Evolutionary conservation across 1,140 invertebrate species (phyloP), one percentile per base, ranked within the genome.

Genomic region (Homarus americanus): DNA sequence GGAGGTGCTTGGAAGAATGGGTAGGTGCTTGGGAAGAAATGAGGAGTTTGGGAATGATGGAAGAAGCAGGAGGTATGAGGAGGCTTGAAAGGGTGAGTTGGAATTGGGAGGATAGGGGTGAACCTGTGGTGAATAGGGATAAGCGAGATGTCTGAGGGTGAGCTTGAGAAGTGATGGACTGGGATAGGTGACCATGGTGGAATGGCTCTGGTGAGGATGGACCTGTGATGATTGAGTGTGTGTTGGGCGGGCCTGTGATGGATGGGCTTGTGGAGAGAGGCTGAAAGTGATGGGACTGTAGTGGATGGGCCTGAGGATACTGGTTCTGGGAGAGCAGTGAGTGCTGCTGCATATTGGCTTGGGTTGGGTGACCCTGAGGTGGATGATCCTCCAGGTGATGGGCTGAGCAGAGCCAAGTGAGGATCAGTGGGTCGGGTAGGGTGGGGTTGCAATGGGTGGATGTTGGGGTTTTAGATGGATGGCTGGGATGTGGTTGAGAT

Each of bases 1-100:
- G 63, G 80, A 88, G 28, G 69, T 34, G 32, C 7, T 24, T 91
- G 88, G n/a, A n/a, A n/a, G n/a, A n/a, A n/a, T n/a, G n/a, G n/a
- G n/a, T n/a, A n/a, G n/a, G n/a, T n/a, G n/a, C n/a, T n/a, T n/a
- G n/a, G n/a, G n/a, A n/a, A n/a, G n/a, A n/a, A n/a, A n/a, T n/a
- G n/a, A n/a, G n/a, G n/a, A n/a, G n/a, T n/a, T n/a, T n/a, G n/a
- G n/a, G n/a, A n/a, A n/a, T n/a, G n/a, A n/a, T n/a, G n/a, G n/a
- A n/a, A n/a, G n/a, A n/a, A n/a, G n/a, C n/a, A n/a, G n/a, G n/a
- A n/a, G n/a, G n/a, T n/a, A n/a, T n/a, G n/a, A n/a, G n/a, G n/a
- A n/a, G n/a, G n/a, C n/a, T n/a, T n/a, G n/a, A n/a, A n/a, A n/a
- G n/a, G n/a, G n/a, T n/a, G n/a, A n/a, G n/a, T n/a, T n/a, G n/a